These are phyloP conservation scores for Bufotes viridis DNA, from an alignment of 2,797 vertebrate species.

Conservation along the genomic window DNA sequence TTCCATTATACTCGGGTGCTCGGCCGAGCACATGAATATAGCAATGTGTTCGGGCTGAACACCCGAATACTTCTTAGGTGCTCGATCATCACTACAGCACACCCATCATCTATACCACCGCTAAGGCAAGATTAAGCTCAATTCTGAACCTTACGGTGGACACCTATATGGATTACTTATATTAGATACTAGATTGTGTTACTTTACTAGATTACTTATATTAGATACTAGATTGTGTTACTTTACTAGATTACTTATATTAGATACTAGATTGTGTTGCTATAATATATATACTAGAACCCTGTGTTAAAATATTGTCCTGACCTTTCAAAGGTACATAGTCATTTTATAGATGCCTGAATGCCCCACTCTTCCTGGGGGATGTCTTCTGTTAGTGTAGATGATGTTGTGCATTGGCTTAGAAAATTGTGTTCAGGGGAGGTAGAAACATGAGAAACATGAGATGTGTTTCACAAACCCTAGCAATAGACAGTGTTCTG, in stretches of 20 bases:
- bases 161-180: too few relatives aligned
- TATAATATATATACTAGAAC: neutral
- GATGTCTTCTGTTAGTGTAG: neutral
- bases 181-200: too few relatives aligned
- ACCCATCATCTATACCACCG: too few relatives aligned
- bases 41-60: too few relatives aligned
- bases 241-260: neutral
- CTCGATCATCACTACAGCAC: too few relatives aligned
- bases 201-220: neutral
- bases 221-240: neutral
- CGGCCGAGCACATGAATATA: too few relatives aligned
- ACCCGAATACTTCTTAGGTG: too few relatives aligned
- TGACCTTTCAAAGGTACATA: neutral
- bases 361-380: neutral
- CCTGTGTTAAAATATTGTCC: neutral
- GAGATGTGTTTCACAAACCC: conserved; percentile 17
- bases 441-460: conserved; percentile 23
- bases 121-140: too few relatives aligned
- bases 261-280: too few relatives aligned
- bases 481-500: conserved; percentile 40
- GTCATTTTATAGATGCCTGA: neutral
- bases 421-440: conserved; percentile 17
- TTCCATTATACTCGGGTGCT: too few relatives aligned
- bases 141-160: too few relatives aligned
- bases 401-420: neutral